Evolutionary conservation across 2,113 vertebrate genomes (phyloP).

Genomic region (Salminus brasiliensis): DNA sequence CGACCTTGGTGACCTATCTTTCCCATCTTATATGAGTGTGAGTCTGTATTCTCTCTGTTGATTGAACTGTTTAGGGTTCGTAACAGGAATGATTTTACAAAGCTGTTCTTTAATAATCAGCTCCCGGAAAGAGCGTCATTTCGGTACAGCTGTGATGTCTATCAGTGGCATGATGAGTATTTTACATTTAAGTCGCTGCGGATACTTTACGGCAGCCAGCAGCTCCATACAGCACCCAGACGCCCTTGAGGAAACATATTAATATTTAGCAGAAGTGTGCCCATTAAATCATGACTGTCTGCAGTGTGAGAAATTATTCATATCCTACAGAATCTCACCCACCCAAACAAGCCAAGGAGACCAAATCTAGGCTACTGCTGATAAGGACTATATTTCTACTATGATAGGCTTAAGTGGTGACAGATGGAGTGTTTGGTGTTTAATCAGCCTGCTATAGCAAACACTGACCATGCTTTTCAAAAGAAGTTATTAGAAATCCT

Average conservation of each 20-base stretch:
- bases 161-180: background rate
- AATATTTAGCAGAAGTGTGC: slow-evolving; percentile 40
- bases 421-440: background rate
- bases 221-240: background rate
- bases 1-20: background rate
- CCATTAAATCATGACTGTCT: slow-evolving; percentile 40
- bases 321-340: slow-evolving; percentile 7
- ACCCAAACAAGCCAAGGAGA: slow-evolving; percentile 1
- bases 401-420: background rate
- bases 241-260: slow-evolving; percentile 28
- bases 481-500: background rate
- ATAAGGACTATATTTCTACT: slow-evolving; percentile 14
- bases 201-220: background rate
- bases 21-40: background rate
- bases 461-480: background rate
- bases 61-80: too few species aligned
- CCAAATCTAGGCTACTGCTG: background rate
- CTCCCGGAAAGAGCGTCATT: background rate
- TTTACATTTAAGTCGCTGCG: slow-evolving; percentile 30
- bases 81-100: background rate
- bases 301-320: slow-evolving; percentile 38
- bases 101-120: background rate
- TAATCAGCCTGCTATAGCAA: background rate
- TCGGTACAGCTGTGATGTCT: background rate
- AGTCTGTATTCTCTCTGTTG: too few species aligned